A percentile compares a stretch with the other conserved stretches of the same genome.
Conservation (phyloP, 2,888 invertebrate species). For the Mimumesa dahlbomi region DNA sequence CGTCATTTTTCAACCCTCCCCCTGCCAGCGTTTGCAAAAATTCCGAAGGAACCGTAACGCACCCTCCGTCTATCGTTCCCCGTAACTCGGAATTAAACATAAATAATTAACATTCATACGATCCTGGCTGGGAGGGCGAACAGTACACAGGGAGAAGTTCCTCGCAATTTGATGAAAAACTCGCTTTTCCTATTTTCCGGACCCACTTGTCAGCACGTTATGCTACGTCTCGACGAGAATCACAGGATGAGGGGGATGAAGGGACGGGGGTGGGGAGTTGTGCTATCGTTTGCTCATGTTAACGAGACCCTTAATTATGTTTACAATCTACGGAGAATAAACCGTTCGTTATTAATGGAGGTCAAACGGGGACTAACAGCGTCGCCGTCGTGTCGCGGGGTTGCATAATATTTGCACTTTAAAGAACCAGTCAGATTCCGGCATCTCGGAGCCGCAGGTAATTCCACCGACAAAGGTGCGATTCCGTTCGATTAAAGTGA, state of each 20-base stretch:
- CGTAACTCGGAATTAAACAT: constrained; percentile 49
- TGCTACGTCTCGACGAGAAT: constrained; percentile 43
- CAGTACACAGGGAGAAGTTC: constrained; percentile 25
- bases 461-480: no score
- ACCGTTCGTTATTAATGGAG: constrained; percentile 63
- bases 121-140: constrained; percentile 11
- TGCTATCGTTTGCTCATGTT: constrained; percentile 66
- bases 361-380: constrained; percentile 47
- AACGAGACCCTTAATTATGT: constrained; percentile 74
- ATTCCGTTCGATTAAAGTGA: no score
- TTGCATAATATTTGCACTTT: constrained; percentile 40
- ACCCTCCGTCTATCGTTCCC: no score
- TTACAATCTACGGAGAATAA: constrained; percentile 69
- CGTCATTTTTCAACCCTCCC: no score
- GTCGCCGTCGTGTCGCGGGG: constrained; percentile 30
- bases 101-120: constrained; percentile 49
- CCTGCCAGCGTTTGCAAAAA: no score
- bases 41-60: no score
- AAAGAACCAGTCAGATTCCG: constrained; percentile 15
- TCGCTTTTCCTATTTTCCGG: constrained; percentile 42
- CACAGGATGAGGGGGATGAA: constrained; percentile 29
- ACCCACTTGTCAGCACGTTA: constrained; percentile 26
- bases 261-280: constrained; percentile 28
- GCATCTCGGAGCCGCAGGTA: no score
- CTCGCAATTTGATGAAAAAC: constrained; percentile 54